phyloP scores from a whole-genome alignment of 1,140 invertebrate genomes.

The Holotrichia oblita region DNA sequence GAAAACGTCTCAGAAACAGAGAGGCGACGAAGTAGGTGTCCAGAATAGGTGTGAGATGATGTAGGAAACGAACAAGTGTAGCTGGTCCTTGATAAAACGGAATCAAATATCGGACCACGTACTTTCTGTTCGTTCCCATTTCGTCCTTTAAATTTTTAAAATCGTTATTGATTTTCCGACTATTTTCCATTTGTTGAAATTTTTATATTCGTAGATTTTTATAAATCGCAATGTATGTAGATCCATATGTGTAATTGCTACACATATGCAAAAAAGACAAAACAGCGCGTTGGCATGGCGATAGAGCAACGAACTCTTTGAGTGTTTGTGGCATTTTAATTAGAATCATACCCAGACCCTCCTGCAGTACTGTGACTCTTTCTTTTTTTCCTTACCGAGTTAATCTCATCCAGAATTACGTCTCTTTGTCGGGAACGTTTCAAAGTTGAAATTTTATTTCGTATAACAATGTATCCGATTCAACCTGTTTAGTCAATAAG shows the following conservation, averaged over 20 bases:
- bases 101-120: slow-evolving; percentile 12
- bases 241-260: neutral
- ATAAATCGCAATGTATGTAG: no score
- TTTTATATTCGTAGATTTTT: no score
- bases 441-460: slow-evolving; percentile 21
- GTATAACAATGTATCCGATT: slow-evolving; percentile 12
- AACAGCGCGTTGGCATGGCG: neutral
- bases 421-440: neutral
- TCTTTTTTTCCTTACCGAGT: neutral
- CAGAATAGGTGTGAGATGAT: neutral
- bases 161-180: neutral
- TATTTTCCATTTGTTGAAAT: neutral
- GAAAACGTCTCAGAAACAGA: neutral
- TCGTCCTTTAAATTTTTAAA: neutral
- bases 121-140: neutral
- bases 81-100: neutral
- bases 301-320: neutral
- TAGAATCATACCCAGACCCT: neutral
- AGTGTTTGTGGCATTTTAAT: slow-evolving; percentile 20
- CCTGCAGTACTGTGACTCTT: neutral
- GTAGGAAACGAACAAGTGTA: neutral
- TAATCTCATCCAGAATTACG: neutral
- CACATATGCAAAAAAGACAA: neutral
- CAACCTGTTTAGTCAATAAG: slow-evolving; percentile 16
- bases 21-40: neutral